Evolutionary conservation across 2,113 vertebrate species (phyloP).

Genomic region (Beaufortia kweichowensis): DNA sequence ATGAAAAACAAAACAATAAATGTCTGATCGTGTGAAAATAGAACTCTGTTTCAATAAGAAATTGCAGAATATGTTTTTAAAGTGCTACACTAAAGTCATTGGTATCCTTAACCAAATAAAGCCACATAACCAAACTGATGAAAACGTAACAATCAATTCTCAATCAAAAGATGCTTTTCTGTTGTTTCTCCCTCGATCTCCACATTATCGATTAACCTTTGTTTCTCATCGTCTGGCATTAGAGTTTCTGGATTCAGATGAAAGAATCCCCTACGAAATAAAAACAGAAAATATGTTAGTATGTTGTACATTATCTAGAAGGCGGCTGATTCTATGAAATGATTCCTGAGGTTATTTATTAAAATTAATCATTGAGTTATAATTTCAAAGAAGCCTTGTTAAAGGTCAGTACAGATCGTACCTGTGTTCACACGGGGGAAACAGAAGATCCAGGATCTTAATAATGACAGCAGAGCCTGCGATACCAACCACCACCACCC

Average conservation of each 20-base stretch:
- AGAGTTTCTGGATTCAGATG: slow-evolving; percentile 66
- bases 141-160: not conserved
- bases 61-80: slow-evolving; percentile 19
- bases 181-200: slow-evolving; percentile 59
- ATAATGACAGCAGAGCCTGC: slow-evolving; percentile 83
- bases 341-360: too few species aligned
- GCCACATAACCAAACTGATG: slow-evolving; percentile 14
- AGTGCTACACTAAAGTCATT: slow-evolving; percentile 47
- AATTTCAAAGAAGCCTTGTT: too few species aligned
- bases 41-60: slow-evolving; percentile 7
- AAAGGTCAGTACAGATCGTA: slow-evolving; percentile 65
- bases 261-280: slow-evolving; percentile 64
- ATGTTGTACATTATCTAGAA: not conserved
- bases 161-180: slow-evolving; percentile 56
- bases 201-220: slow-evolving; percentile 67
- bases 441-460: slow-evolving; percentile 82
- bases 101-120: slow-evolving; percentile 25
- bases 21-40: slow-evolving; percentile 8
- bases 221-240: slow-evolving; percentile 72
- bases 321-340: too few species aligned
- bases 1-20: not conserved
- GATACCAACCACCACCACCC: slow-evolving; percentile 85
- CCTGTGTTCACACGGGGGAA: slow-evolving; percentile 85
- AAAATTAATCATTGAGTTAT: too few species aligned
- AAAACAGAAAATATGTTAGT: not conserved